Evolutionary conservation across 2,113 vertebrate genomes (phyloP).

Genomic region (Saccopteryx leptura): DNA sequence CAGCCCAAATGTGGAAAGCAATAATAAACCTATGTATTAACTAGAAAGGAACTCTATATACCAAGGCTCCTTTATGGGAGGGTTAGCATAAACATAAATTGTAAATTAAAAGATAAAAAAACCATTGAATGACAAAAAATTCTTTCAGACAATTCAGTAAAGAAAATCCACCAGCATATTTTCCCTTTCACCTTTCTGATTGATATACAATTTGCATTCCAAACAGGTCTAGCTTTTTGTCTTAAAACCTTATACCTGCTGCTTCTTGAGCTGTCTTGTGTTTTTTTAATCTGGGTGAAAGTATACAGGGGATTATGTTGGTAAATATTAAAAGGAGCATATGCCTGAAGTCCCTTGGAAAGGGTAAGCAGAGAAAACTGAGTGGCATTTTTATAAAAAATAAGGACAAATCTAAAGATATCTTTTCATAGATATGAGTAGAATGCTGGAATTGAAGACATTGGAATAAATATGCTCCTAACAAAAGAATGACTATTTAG

Average conservation of each 20-base stretch:
- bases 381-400: constrained; percentile 45
- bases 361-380: constrained; percentile 41
- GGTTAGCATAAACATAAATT: background rate
- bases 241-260: constrained; percentile 27
- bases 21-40: background rate
- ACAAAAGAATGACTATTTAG: background rate
- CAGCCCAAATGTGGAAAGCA: background rate
- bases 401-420: background rate
- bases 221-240: background rate
- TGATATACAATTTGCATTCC: constrained; percentile 22
- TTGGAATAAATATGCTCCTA: background rate
- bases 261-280: background rate
- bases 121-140: background rate
- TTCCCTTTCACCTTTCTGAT: background rate
- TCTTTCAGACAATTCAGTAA: background rate
- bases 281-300: constrained; percentile 30
- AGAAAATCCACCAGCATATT: background rate
- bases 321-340: background rate
- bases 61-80: background rate
- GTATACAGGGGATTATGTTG: background rate
- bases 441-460: constrained; percentile 45
- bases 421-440: background rate
- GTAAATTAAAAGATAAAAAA: constrained; percentile 51
- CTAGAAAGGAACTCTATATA: background rate
- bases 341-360: constrained; percentile 1